These are phyloP conservation scores for Antheraea pernyi DNA, from an alignment of 1,140 invertebrate species.

Conservation along the genomic window DNA sequence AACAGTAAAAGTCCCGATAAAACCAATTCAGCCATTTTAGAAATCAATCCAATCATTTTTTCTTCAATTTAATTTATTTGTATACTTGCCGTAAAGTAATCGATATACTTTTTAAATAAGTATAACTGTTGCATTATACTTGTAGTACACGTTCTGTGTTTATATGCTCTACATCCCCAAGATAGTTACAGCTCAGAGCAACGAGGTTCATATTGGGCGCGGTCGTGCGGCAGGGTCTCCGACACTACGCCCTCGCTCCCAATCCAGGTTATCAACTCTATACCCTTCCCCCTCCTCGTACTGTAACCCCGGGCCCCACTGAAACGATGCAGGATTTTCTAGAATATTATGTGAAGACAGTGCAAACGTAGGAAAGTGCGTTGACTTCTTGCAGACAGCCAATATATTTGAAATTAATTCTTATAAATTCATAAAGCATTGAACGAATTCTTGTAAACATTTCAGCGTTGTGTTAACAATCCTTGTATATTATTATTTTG, in stretches of 20 bases:
- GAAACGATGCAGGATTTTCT: constrained; percentile 69
- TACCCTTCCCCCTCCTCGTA: constrained; percentile 28
- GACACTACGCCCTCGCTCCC: constrained; percentile 65
- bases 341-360: constrained; percentile 60
- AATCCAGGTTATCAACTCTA: constrained; percentile 73
- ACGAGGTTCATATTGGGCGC: constrained; percentile 46
- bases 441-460: too few species aligned
- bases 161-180: constrained; percentile 26
- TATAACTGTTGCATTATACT: too few species aligned
- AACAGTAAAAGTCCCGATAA: too few species aligned
- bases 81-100: too few species aligned
- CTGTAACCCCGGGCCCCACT: constrained; percentile 31
- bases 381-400: constrained; percentile 41
- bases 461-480: too few species aligned
- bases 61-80: too few species aligned
- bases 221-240: constrained; percentile 60
- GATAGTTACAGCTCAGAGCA: constrained; percentile 31
- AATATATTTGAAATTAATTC: neutral
- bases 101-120: too few species aligned
- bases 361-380: constrained; percentile 50
- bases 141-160: constrained; percentile 2
- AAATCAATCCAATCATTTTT: too few species aligned
- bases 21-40: too few species aligned
- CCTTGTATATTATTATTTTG: too few species aligned
- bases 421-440: neutral